Conservation (phyloP, 2,113 vertebrate genomes). For the Ranitomeya variabilis region DNA sequence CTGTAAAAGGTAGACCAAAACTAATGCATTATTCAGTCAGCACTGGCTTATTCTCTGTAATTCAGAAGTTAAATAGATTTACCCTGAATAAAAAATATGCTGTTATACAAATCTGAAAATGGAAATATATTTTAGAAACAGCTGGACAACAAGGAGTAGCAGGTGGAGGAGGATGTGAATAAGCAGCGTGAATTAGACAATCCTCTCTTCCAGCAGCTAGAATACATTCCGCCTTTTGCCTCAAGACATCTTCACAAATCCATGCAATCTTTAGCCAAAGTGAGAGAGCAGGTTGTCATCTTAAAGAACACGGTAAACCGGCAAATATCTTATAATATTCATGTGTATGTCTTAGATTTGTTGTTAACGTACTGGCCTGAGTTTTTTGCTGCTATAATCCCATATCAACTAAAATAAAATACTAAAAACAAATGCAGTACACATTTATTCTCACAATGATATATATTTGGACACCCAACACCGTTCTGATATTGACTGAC, state of each 20-base stretch:
- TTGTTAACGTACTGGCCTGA: not conserved
- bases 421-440: not conserved
- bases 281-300: constrained; percentile 15
- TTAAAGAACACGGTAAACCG: not conserved
- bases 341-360: not conserved
- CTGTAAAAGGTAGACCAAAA: not conserved
- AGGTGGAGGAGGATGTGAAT: constrained; percentile 42
- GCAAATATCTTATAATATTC: not conserved
- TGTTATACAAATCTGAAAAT: constrained; percentile 25
- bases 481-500: too few relatives aligned
- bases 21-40: not conserved
- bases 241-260: constrained; percentile 51
- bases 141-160: constrained; percentile 48
- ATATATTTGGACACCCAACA: not conserved
- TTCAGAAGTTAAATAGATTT: not conserved
- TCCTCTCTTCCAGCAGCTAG: constrained; percentile 43
- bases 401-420: not conserved
- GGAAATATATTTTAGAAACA: constrained; percentile 40
- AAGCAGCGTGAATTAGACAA: constrained; percentile 46
- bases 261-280: constrained; percentile 14
- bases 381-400: not conserved
- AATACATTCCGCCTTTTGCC: constrained; percentile 45
- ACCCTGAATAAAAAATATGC: constrained; percentile 7
- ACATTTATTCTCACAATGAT: not conserved
- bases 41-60: constrained; percentile 18